Base-by-base conservation (phyloP, 2,888 invertebrate species). In the Petrophora chlorosata region DNA sequence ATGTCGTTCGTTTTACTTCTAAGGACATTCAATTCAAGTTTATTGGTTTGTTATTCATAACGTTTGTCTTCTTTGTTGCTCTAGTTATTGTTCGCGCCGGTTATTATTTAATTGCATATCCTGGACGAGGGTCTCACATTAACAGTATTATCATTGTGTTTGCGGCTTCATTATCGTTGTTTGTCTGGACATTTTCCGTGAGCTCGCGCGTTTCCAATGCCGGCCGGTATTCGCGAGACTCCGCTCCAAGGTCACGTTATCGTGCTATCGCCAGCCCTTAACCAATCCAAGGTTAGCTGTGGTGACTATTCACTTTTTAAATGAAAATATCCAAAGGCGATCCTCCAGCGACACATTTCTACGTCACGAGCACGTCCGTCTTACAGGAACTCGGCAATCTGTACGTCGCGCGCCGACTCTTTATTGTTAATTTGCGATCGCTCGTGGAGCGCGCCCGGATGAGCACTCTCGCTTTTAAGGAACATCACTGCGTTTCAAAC, bases 311-410 rank as follows among this genome's bases (percentile, higher is more conserved):
- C 64, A 68, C 65, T 70, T 65, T 62, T 62, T 59, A 44, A 59
- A 59, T 61, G 55, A 56, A 53, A 56, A 58, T 61, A 59, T 58
- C 59, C 51, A 54, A 60, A 68, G 64, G 39, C 30, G 51, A 55
- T 67, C 43, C 47, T 70, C 67, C 63, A 67, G 67, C 65, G 67
- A 63, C 65, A 70, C 58, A 23, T 28, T 22, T 23, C 38, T 62
- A 68, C 67, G 71, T 66, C 79, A 79, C 74, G 70, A 62, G 67
- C 61, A 69, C 65, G 68, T 73, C 63, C 73, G 75, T 83, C 83
- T 85, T 81, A 82, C 87, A 87, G 87, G 87, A 88, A 87, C 87
- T 87, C 59, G 73, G 70, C 82, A 87, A 88, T 87, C 86, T 85
- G 74, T 76, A 67, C 75, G 80, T 72, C 78, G 79, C 76, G 73